These are phyloP conservation scores for Enteromius trimaculatus DNA, from an alignment of 2,797 vertebrate genomes.

Conservation along the genomic window DNA sequence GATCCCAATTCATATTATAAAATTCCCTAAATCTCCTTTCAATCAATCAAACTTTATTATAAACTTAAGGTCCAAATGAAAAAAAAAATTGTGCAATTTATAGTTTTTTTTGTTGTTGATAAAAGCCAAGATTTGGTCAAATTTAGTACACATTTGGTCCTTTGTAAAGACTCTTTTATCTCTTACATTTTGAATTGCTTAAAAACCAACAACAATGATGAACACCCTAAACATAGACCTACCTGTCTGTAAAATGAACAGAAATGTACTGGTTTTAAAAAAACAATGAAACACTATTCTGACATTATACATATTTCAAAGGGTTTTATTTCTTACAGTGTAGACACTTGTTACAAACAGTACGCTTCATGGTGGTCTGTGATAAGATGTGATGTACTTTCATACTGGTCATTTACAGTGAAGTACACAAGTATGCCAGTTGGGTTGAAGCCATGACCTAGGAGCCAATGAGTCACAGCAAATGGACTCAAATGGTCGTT, in stretches of 20 bases:
- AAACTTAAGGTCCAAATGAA: too few species aligned
- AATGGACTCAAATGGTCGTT: not conserved
- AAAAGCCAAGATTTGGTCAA: too few species aligned
- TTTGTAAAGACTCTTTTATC: not conserved
- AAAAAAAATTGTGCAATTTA: too few species aligned
- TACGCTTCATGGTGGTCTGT: not conserved
- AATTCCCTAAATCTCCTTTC: too few species aligned
- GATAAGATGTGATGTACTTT: not conserved
- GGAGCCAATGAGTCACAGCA: not conserved
- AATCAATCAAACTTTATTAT: too few species aligned
- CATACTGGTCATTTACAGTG: not conserved
- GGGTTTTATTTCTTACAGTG: not conserved
- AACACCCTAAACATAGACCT: too few species aligned
- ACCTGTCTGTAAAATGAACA: not conserved
- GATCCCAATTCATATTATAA: too few species aligned
- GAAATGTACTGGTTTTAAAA: not conserved
- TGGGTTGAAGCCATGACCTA: not conserved
- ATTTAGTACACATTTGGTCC: too few species aligned
- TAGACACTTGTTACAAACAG: not conserved
- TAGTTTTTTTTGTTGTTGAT: too few species aligned
- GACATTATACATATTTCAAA: not conserved
- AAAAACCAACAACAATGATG: too few species aligned
- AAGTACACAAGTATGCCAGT: not conserved
- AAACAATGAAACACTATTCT: not conserved
- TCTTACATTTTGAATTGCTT: not conserved